Evolutionary conservation across 2,113 vertebrate species (phyloP).

Genomic region (Chelonoidis abingdonii): DNA sequence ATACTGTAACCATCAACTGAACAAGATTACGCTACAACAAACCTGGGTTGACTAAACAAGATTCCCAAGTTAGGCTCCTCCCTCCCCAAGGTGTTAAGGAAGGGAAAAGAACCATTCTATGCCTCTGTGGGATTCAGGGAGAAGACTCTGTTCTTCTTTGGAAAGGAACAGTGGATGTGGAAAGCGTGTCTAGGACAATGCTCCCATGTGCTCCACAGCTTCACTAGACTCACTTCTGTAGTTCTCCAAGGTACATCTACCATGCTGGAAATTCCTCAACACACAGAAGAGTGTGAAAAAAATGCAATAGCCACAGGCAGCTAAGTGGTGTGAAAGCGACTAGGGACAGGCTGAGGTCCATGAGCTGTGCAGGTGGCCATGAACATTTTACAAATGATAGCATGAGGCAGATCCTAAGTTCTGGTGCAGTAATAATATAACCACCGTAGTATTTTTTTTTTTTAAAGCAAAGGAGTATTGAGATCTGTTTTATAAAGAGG

Average conservation of each 20-base stretch:
- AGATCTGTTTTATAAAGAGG: background rate
- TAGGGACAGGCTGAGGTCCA: background rate
- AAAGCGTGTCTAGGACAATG: background rate
- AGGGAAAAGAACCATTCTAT: background rate
- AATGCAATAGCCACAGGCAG: no score
- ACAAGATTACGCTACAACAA: background rate
- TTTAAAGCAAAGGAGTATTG: background rate
- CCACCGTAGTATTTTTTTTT: background rate
- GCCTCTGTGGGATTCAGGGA: background rate
- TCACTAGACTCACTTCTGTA: background rate
- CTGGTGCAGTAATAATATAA: background rate
- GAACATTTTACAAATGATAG: background rate
- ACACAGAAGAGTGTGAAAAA: no score
- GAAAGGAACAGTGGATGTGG: background rate
- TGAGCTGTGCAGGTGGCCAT: background rate
- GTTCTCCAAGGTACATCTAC: background rate
- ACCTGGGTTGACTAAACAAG: background rate
- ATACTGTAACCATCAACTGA: background rate
- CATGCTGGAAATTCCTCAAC: background rate
- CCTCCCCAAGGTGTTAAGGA: background rate
- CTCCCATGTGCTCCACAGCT: background rate
- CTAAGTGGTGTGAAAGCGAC: background rate
- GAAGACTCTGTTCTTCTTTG: background rate
- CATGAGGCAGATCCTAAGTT: background rate
- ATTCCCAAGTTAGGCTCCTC: background rate